phyloP scores from a whole-genome alignment of 2,113 vertebrate species.

The Chionis minor region DNA sequence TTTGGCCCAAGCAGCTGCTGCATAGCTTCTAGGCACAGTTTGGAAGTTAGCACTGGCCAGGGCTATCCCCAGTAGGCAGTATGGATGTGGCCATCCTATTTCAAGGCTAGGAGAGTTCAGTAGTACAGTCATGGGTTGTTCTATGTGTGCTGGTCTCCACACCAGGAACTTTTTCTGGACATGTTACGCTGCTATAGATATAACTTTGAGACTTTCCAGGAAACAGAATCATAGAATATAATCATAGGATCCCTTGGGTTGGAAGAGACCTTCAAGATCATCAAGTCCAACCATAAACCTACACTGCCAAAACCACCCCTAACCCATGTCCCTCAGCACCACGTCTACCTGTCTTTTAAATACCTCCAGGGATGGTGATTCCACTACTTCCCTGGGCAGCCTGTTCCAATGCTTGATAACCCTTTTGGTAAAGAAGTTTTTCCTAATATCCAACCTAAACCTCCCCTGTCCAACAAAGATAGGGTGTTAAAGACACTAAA shows the following conservation, averaged over 20 bases:
- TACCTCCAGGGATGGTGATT: no score
- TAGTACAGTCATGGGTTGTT: accelerated
- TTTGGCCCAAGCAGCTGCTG: neutral
- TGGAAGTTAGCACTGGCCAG: neutral
- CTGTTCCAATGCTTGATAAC: no score
- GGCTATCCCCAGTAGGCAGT: neutral
- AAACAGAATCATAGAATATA: no score
- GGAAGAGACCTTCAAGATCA: no score
- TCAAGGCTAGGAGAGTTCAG: neutral
- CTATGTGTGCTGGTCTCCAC: neutral
- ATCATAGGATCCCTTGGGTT: no score
- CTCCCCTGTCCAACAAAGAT: neutral
- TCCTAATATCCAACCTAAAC: no score
- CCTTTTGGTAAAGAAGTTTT: no score
- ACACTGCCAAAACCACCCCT: no score
- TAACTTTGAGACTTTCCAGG: neutral
- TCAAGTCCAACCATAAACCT: no score
- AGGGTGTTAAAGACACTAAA: neutral
- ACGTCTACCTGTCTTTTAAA: no score
- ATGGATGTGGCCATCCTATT: neutral
- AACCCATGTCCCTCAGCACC: no score
- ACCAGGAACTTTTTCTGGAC: neutral
- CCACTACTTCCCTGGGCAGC: no score
- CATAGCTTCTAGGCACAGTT: neutral
- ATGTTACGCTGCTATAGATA: neutral